A percentile compares a stretch with the other conserved stretches of the same genome.
phyloP scores from a whole-genome alignment of 2,113 vertebrate species.

The Galemys pyrenaicus region DNA sequence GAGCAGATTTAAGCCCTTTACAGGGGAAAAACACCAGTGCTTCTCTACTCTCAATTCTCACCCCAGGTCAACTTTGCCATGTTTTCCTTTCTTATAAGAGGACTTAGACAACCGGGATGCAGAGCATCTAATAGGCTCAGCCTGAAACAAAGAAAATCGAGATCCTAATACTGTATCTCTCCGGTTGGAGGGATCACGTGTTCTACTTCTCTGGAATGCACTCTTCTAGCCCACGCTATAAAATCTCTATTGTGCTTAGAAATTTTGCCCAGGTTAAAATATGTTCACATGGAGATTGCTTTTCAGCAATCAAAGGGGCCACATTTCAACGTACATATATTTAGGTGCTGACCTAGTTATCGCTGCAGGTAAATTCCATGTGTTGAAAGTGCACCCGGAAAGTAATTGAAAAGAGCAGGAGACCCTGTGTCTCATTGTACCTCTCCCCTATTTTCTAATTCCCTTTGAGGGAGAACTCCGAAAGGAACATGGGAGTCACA shows the following conservation, averaged over 20 bases:
- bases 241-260: slow-evolving; percentile 78
- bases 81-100: background rate
- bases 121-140: slow-evolving; percentile 68
- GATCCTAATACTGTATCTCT: slow-evolving; percentile 71
- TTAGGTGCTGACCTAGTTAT: slow-evolving; percentile 63
- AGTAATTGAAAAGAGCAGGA: slow-evolving; percentile 52
- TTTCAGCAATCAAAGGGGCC: background rate
- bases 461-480: slow-evolving; percentile 63
- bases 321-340: background rate
- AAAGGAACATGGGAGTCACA: slow-evolving; percentile 68
- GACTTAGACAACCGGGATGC: slow-evolving; percentile 41
- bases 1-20: background rate
- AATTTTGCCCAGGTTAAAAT: slow-evolving; percentile 65
- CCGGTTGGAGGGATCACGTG: slow-evolving; percentile 69
- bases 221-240: slow-evolving; percentile 72
- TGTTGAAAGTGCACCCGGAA: background rate
- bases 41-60: background rate
- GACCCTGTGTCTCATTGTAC: background rate
- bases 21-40: background rate
- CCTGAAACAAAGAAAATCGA: slow-evolving; percentile 77
- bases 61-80: slow-evolving; percentile 50
- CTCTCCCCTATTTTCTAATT: background rate
- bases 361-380: slow-evolving; percentile 40
- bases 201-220: slow-evolving; percentile 68
- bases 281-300: slow-evolving; percentile 7